These are phyloP conservation scores for Limulus polyphemus DNA, from an alignment of 2,888 invertebrate species.

Conservation along the genomic window DNA sequence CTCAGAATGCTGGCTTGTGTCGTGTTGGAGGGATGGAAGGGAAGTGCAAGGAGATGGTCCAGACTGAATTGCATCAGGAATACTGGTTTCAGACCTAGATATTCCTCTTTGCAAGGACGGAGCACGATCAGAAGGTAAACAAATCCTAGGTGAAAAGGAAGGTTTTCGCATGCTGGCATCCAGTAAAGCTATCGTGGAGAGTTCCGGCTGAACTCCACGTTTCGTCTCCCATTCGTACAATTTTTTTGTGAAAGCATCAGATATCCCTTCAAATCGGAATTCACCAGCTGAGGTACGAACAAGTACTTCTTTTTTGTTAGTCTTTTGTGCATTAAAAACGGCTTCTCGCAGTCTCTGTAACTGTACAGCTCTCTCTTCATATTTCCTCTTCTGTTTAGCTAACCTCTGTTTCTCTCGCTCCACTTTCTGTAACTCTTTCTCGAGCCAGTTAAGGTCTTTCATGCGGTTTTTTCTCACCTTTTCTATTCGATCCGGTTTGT, in stretches of 20 bases:
- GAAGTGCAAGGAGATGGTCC: constrained; percentile 13
- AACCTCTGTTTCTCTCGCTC: constrained; percentile 49
- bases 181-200: constrained; percentile 66
- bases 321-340: constrained; percentile 38
- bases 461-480: constrained; percentile 13
- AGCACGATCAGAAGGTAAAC: constrained; percentile 3
- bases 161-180: constrained; percentile 39
- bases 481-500: constrained; percentile 5
- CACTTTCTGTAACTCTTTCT: constrained; percentile 47
- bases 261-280: constrained; percentile 72
- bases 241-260: constrained; percentile 74
- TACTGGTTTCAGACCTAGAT: constrained; percentile 53
- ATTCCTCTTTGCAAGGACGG: constrained; percentile 5
- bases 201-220: constrained; percentile 70
- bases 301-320: constrained; percentile 51
- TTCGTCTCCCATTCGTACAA: constrained; percentile 85
- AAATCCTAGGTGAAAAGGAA: too few relatives aligned
- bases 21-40: constrained; percentile 1
- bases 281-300: constrained; percentile 71
- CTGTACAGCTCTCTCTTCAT: constrained; percentile 51
- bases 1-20: constrained; percentile 29
- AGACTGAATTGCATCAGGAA: constrained; percentile 40
- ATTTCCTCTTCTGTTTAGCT: constrained; percentile 49
- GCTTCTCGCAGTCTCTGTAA: constrained; percentile 48
- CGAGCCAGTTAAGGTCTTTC: constrained; percentile 42